Evolutionary conservation across 2,113 vertebrate genomes (phyloP).

Genomic region (Drymodes brunneopygia): DNA sequence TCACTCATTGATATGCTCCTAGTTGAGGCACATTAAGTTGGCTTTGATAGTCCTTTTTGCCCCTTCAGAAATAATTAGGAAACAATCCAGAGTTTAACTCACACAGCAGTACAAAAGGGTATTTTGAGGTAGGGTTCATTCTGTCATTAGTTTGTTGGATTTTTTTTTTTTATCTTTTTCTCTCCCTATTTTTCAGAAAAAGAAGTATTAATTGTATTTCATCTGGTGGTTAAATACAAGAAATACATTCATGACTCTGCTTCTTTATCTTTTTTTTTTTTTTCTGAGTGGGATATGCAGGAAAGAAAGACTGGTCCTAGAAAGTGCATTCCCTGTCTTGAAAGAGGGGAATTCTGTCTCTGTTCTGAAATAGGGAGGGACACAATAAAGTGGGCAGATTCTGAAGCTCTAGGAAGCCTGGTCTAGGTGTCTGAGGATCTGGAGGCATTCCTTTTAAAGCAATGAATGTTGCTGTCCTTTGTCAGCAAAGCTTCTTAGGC

Average conservation of each 20-base stretch:
- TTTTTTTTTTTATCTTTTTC: background rate
- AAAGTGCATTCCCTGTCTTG: background rate
- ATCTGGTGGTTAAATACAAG: background rate
- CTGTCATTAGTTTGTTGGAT: background rate
- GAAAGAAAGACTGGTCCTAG: background rate
- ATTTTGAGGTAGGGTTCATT: background rate
- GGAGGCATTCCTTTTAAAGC: background rate
- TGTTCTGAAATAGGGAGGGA: background rate
- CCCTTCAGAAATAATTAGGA: background rate
- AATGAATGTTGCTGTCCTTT: background rate
- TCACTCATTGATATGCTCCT: background rate
- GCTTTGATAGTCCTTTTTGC: background rate
- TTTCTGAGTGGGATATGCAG: background rate
- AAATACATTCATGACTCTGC: background rate
- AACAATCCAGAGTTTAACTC: background rate
- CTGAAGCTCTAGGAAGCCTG: background rate
- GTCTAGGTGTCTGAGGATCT: background rate
- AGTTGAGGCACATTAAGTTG: conserved; percentile 38
- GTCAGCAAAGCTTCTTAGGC: background rate
- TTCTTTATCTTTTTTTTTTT: background rate
- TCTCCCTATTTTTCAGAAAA: background rate
- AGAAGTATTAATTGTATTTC: background rate
- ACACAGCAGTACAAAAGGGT: background rate
- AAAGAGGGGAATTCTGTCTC: background rate
- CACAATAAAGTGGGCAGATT: background rate